Conservation (phyloP, 2,888 invertebrate genomes). For the Alitta virens region DNA sequence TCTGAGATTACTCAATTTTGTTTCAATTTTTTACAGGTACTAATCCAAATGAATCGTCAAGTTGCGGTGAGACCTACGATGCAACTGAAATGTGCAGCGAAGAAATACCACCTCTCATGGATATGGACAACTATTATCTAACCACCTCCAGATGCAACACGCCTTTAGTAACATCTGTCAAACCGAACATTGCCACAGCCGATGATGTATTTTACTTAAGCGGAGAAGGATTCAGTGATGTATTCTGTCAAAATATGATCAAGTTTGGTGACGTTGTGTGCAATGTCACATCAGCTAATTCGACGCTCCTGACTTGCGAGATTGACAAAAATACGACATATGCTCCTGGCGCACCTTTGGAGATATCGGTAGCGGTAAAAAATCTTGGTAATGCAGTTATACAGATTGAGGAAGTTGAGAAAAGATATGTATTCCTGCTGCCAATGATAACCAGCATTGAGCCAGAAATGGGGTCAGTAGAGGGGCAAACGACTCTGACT, state of each 20-base stretch:
- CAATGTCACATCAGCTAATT: conserved; percentile 23
- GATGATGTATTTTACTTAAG: conserved; percentile 40
- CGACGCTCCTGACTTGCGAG: conserved; percentile 34
- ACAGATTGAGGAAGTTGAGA: background rate
- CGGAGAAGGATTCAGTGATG: conserved; percentile 42
- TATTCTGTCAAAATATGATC: conserved; percentile 17
- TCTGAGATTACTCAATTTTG: too few species aligned
- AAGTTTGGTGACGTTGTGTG: conserved; percentile 31
- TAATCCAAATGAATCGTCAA: background rate
- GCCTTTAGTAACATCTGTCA: background rate
- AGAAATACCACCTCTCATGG: background rate
- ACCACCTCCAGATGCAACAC: background rate
- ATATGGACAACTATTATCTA: background rate
- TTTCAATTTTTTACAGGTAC: background rate
- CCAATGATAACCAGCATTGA: conserved; percentile 5
- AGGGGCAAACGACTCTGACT: conserved; percentile 18
- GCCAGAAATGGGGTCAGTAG: conserved; percentile 6
- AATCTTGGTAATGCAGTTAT: conserved; percentile 5
- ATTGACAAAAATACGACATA: background rate
- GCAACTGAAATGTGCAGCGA: background rate
- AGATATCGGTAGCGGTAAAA: background rate
- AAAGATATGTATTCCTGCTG: conserved; percentile 22
- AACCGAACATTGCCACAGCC: background rate
- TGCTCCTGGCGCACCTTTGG: background rate
- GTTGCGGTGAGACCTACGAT: background rate